phyloP scores from a whole-genome alignment of 2,888 invertebrate species.

The Brachyopa scutellaris region DNA sequence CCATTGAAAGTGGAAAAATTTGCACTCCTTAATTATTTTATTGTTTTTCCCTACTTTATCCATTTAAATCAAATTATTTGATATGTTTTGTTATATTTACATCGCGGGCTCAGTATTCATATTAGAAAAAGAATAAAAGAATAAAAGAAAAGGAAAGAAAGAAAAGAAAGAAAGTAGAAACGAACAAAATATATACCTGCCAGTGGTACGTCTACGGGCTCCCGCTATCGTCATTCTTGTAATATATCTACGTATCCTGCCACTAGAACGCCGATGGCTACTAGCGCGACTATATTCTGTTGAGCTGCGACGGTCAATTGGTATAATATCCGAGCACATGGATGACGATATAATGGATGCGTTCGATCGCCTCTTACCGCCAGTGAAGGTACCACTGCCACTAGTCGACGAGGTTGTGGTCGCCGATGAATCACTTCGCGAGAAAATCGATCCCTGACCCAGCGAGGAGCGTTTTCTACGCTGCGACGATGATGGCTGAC shows the following conservation, averaged over 20 bases:
- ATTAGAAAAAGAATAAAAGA: constrained; percentile 7
- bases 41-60: too few relatives aligned
- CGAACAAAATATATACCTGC: constrained; percentile 78
- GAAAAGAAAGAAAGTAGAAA: constrained; percentile 44
- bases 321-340: constrained; percentile 79
- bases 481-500: constrained; percentile 68
- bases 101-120: too few relatives aligned
- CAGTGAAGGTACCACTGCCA: constrained; percentile 80
- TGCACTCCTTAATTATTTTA: too few relatives aligned
- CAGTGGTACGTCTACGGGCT: constrained; percentile 81
- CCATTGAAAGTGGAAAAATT: too few relatives aligned
- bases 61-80: too few relatives aligned
- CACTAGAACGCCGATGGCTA: constrained; percentile 79
- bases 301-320: constrained; percentile 80
- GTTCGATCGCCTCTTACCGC: constrained; percentile 80
- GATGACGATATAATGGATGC: constrained; percentile 81
- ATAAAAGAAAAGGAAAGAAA: constrained; percentile 79
- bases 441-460: constrained; percentile 75
- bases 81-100: too few relatives aligned
- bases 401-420: constrained; percentile 80
- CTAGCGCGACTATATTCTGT: constrained; percentile 79
- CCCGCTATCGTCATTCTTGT: constrained; percentile 81
- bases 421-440: constrained; percentile 81
- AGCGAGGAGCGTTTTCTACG: constrained; percentile 80
- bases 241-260: constrained; percentile 80